Conservation (phyloP, 2,797 vertebrate genomes). For the Channallabes apus region DNA sequence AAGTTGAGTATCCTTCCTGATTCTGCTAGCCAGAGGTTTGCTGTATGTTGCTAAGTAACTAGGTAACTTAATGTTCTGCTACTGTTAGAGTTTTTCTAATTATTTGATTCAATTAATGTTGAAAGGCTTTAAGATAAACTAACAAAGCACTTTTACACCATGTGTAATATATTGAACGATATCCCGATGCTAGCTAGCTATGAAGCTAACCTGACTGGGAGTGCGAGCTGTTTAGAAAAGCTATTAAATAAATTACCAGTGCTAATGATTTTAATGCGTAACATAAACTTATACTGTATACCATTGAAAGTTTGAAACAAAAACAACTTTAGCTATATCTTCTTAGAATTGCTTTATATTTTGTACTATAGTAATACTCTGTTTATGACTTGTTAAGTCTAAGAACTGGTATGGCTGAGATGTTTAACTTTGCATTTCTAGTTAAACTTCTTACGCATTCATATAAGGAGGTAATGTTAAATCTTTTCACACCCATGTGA, state of each 20-base stretch:
- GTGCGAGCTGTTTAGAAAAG: not conserved
- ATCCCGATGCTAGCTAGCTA: conserved; percentile 9
- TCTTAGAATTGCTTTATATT: not conserved
- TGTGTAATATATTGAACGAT: not conserved
- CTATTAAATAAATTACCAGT: not conserved
- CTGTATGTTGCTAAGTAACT: not conserved
- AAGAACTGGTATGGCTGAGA: not conserved
- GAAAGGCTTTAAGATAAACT: not conserved
- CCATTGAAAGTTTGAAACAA: not conserved
- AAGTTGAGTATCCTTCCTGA: conserved; percentile 57
- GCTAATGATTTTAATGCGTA: not conserved
- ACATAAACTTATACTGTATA: not conserved
- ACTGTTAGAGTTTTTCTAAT: not conserved
- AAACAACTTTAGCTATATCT: not conserved
- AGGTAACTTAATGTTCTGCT: not conserved
- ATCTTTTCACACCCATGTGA: not conserved
- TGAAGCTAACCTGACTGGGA: not conserved
- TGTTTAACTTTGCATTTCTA: too few relatives aligned
- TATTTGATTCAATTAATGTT: not conserved
- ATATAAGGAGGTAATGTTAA: not conserved
- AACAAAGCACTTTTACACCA: not conserved
- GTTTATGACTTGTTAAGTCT: too few relatives aligned
- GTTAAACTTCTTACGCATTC: not conserved
- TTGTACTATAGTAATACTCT: not conserved
- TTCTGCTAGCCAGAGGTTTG: conserved; percentile 2